These are phyloP conservation scores for Tychaedon coryphoeus DNA, from an alignment of 2,113 vertebrate genomes.

Conservation along the genomic window DNA sequence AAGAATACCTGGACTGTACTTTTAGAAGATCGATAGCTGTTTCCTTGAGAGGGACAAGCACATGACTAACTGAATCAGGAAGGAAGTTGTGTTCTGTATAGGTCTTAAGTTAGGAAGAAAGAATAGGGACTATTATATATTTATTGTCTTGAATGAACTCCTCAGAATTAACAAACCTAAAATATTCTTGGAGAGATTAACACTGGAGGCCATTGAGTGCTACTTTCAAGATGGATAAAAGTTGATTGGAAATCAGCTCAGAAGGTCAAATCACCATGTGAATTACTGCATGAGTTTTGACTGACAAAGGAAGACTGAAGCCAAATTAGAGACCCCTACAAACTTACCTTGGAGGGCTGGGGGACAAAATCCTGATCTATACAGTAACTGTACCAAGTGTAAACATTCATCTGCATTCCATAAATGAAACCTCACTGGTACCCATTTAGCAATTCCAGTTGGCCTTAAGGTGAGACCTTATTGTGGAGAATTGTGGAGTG, in stretches of 20 bases:
- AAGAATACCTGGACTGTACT: neutral
- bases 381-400: neutral
- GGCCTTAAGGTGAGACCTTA: neutral
- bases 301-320: neutral
- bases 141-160: neutral
- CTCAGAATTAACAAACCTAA: neutral
- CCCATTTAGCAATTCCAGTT: neutral
- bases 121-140: neutral
- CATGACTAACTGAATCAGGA: neutral
- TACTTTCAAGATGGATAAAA: neutral
- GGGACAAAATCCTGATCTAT: neutral
- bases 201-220: neutral
- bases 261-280: neutral
- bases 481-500: neutral
- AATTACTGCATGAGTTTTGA: neutral
- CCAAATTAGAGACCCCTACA: neutral
- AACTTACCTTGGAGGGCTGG: neutral
- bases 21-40: neutral
- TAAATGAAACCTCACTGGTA: neutral
- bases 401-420: neutral
- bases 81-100: neutral
- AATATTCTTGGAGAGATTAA: neutral
- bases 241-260: accelerated
- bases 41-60: neutral
- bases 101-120: neutral